A percentile compares a stretch with the other conserved stretches of the same genome.
These are phyloP conservation scores for Loxodonta africana DNA, from an alignment of 2,113 vertebrate genomes.

Conservation along the genomic window DNA sequence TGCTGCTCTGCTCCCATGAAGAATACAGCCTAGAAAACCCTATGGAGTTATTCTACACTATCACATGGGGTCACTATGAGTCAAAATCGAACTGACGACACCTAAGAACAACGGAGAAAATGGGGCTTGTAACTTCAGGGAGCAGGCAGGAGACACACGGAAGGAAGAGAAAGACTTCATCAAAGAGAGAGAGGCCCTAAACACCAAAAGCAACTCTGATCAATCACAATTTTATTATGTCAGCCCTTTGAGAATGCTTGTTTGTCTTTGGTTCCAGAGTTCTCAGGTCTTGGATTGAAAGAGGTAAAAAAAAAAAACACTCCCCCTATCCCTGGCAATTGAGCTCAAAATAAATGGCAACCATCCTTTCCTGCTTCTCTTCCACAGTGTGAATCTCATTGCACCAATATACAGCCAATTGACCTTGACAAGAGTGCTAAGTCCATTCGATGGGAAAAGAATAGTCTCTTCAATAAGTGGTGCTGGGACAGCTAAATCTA, in stretches of 20 bases:
- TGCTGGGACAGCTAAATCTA: too few species aligned
- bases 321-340: not conserved
- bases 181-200: not conserved
- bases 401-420: too few species aligned
- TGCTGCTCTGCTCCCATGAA: too few species aligned
- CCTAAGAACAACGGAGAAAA: too few species aligned
- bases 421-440: too few species aligned
- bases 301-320: slow-evolving; percentile 46
- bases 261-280: not conserved
- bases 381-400: not conserved
- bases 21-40: too few species aligned
- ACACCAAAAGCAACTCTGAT: not conserved
- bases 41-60: too few species aligned
- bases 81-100: too few species aligned
- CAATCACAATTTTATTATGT: not conserved
- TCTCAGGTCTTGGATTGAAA: not conserved
- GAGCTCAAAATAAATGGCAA: not conserved
- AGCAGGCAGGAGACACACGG: not conserved
- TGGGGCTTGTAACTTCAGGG: not conserved
- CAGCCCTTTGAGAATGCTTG: not conserved
- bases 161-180: not conserved
- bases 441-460: too few species aligned
- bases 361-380: not conserved
- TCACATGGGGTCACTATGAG: too few species aligned
- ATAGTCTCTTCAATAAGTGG: too few species aligned